Evolutionary conservation across 2,888 invertebrate species (phyloP).

Genomic region (Coecobrya sp.): DNA sequence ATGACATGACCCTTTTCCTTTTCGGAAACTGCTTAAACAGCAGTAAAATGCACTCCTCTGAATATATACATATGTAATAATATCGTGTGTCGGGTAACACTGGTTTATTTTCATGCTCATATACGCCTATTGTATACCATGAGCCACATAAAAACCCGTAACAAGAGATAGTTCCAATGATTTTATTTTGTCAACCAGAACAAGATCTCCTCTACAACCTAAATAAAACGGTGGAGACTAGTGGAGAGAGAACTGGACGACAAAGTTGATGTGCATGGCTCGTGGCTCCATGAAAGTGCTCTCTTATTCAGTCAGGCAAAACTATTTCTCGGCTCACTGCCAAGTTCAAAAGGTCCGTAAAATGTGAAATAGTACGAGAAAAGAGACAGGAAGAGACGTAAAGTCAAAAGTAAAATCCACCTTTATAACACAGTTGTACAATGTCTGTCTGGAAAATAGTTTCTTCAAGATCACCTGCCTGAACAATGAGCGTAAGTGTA

Average conservation of each 20-base stretch:
- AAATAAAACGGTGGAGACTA: background rate
- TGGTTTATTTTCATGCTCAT: background rate
- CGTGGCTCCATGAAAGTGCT: conserved; percentile 50
- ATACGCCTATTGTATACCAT: background rate
- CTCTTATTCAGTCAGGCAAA: conserved; percentile 51
- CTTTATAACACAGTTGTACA: background rate
- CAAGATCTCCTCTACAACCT: background rate
- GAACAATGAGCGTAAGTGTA: background rate
- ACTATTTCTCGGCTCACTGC: conserved; percentile 58
- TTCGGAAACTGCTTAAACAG: conserved; percentile 52
- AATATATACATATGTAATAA: conserved; percentile 36
- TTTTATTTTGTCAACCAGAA: conserved; percentile 41
- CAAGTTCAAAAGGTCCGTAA: conserved; percentile 67
- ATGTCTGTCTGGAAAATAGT: background rate
- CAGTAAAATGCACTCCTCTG: conserved; percentile 65
- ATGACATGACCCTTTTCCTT: conserved; percentile 53
- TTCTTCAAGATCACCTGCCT: conserved; percentile 48
- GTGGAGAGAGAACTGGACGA: background rate
- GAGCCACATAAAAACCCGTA: background rate
- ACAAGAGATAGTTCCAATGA: conserved; percentile 12
- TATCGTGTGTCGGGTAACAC: background rate
- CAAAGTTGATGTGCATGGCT: conserved; percentile 22
- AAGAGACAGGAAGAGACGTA: conserved; percentile 31
- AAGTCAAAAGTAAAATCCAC: conserved; percentile 48
- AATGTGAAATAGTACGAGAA: conserved; percentile 29